A percentile compares a stretch with the other conserved stretches of the same genome.
Evolutionary conservation across 2,113 vertebrate genomes (phyloP).

Genomic region (Rousettus leschenaultii): DNA sequence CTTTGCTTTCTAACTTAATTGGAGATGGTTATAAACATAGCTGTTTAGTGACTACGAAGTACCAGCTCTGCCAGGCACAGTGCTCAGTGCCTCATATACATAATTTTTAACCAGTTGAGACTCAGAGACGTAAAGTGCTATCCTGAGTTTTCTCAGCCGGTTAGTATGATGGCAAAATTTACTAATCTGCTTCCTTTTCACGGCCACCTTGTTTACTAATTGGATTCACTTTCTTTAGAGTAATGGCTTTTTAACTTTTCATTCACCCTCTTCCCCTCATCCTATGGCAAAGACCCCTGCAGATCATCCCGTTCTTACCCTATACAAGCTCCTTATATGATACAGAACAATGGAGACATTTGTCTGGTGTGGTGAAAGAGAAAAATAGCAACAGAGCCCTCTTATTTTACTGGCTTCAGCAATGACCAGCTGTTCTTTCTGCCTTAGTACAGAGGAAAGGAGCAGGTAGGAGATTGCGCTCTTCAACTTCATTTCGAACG

Average conservation of each 20-base stretch:
- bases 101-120: background rate
- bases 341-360: background rate
- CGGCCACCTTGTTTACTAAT: background rate
- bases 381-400: background rate
- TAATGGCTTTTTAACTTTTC: background rate
- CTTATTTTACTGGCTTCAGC: background rate
- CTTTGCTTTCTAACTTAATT: background rate
- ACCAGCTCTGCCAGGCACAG: background rate
- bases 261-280: background rate
- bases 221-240: background rate
- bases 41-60: background rate
- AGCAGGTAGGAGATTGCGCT: background rate
- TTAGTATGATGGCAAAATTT: background rate
- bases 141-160: background rate
- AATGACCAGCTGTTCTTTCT: background rate
- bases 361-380: background rate
- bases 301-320: background rate
- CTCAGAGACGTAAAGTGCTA: background rate
- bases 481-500: background rate
- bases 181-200: background rate
- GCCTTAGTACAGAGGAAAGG: background rate
- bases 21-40: background rate
- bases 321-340: background rate
- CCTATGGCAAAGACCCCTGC: background rate
- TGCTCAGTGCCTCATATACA: background rate